Evolutionary conservation across 2,113 vertebrate genomes (phyloP), one percentile per base, ranked within the genome.

Genomic region (Neolamprologus tretocephalus): DNA sequence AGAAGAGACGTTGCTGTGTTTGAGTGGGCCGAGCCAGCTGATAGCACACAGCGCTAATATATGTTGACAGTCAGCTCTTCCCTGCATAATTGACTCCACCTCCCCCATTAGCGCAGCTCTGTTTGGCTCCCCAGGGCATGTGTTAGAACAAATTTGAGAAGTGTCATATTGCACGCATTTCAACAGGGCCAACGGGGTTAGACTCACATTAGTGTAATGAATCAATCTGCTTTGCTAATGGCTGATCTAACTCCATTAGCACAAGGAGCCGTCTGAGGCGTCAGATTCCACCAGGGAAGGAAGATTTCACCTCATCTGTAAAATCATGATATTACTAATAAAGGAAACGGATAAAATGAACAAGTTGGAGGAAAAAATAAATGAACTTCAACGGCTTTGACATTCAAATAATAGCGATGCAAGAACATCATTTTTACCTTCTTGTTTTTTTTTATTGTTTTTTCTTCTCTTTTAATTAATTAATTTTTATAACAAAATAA

Each of bases 121-220:
- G 94, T 93, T 91, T 86, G 91, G 85, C 93, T 93, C 95, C 95
- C 94, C 92, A 75, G 95, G 95, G 94, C 89, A 49, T 90, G 91
- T 95, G 94, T 95, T 94, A 94, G 94, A 95, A 96, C 95, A 96
- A 95, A 96, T 96, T 94, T 95, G 93, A 94, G 92, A 91, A 93
- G 94, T 94, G 95, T 96, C 94, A 95, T 94, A 95, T 95, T 94
- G 88, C 94, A 90, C 81, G 92, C 94, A 87, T 96, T 90, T 95
- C 92, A 94, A 93, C 92, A 93, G 90, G 95, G 94, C 94, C 92
- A 90, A 89, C 94, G 89, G 91, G 95, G 94, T 95, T 90, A 94
- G 80, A 89, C 81, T 91, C 94, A 93, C 93, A 95, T 95, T 95
- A 94, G 93, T 86, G 87, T 95, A 95, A 96, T 96, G 93, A 95